Conservation (phyloP, 2,888 invertebrate genomes). For the Quadroppia sp. region DNA sequence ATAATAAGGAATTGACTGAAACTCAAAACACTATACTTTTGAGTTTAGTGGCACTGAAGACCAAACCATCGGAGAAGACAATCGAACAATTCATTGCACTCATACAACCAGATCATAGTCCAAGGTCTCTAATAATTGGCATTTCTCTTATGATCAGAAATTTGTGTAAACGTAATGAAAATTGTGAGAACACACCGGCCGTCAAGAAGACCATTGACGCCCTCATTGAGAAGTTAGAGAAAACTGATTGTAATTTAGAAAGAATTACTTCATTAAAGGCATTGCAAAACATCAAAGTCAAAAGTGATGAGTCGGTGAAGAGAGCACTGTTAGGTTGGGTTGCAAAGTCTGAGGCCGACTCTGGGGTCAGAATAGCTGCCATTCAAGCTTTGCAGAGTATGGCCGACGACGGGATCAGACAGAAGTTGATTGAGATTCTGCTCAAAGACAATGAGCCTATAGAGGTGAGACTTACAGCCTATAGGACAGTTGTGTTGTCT, state of each 20-base stretch:
- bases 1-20: conserved; percentile 14
- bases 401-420: conserved; percentile 11
- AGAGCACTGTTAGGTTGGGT: conserved; percentile 8
- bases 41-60: conserved; percentile 24
- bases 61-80: conserved; percentile 18
- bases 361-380: conserved; percentile 24
- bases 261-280: background rate
- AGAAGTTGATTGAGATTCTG: conserved; percentile 30
- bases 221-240: background rate
- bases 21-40: background rate
- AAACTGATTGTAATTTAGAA: background rate
- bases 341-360: conserved; percentile 31
- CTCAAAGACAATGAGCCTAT: conserved; percentile 16
- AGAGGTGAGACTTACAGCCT: conserved; percentile 31
- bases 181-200: conserved; percentile 26
- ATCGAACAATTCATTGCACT: conserved; percentile 27
- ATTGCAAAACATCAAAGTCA: conserved; percentile 34
- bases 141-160: conserved; percentile 32
- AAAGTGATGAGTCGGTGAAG: conserved; percentile 18
- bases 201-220: conserved; percentile 11
- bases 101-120: conserved; percentile 6
- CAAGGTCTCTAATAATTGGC: background rate
- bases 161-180: conserved; percentile 28
- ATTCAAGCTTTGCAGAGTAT: conserved; percentile 25
- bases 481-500: background rate